A percentile compares a stretch with the other conserved stretches of the same genome.
These are phyloP conservation scores for Characodon lateralis DNA, from an alignment of 2,797 vertebrate genomes.

Conservation along the genomic window DNA sequence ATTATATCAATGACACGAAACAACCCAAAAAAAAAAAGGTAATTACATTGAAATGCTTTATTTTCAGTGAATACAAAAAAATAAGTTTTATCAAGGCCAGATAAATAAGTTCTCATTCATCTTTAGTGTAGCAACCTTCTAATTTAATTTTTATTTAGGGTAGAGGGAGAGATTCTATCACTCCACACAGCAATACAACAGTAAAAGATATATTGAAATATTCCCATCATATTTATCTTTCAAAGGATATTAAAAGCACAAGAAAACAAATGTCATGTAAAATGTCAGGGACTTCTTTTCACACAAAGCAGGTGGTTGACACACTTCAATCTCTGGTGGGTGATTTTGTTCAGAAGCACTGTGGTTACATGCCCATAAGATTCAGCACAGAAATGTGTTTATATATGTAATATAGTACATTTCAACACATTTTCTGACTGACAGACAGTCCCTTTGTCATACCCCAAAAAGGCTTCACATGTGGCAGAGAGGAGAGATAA, in stretches of 20 bases:
- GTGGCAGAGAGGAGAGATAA: slow-evolving; percentile 36
- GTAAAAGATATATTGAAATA: slow-evolving; percentile 59
- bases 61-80: slow-evolving; percentile 81
- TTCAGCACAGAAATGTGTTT: slow-evolving; percentile 72
- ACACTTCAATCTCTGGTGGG: slow-evolving; percentile 30
- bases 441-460: slow-evolving; percentile 40
- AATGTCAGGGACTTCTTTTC: slow-evolving; percentile 52
- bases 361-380: slow-evolving; percentile 70
- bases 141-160: slow-evolving; percentile 43
- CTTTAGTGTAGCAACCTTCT: slow-evolving; percentile 56
- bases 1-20: background rate
- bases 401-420: slow-evolving; percentile 58
- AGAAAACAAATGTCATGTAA: slow-evolving; percentile 46
- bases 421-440: slow-evolving; percentile 51
- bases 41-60: slow-evolving; percentile 77
- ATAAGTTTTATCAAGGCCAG: slow-evolving; percentile 73
- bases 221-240: slow-evolving; percentile 59
- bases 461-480: slow-evolving; percentile 46
- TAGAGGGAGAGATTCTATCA: slow-evolving; percentile 60
- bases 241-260: slow-evolving; percentile 52
- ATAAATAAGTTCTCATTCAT: slow-evolving; percentile 72
- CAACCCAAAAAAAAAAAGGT: slow-evolving; percentile 1
- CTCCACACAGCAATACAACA: slow-evolving; percentile 63
- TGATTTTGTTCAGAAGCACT: slow-evolving; percentile 60
- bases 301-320: slow-evolving; percentile 56